Evolutionary conservation across 1,140 invertebrate species (phyloP).

Genomic region (Sipha flava): DNA sequence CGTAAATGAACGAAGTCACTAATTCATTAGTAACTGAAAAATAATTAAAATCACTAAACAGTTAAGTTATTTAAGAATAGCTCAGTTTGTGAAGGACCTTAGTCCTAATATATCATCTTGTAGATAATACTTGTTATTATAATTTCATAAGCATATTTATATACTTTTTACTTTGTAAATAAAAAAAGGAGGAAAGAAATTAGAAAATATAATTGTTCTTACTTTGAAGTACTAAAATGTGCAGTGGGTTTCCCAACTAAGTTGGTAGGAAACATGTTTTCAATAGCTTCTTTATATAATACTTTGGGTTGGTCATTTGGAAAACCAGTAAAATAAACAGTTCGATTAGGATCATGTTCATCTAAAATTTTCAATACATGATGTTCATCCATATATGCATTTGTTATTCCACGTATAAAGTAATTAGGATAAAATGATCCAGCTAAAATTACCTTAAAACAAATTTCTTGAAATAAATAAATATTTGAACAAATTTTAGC

Average conservation of each 20-base stretch:
- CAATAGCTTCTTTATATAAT: constrained; percentile 57
- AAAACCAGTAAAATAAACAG: constrained; percentile 65
- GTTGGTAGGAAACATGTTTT: constrained; percentile 45
- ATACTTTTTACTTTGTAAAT: too few relatives aligned
- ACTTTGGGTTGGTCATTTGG: constrained; percentile 60
- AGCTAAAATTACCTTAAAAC: constrained; percentile 56
- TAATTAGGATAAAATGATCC: constrained; percentile 90
- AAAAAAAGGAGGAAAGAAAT: too few relatives aligned
- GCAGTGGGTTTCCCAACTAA: constrained; percentile 42
- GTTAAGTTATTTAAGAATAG: too few relatives aligned
- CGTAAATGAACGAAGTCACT: too few relatives aligned
- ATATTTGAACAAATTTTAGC: neutral
- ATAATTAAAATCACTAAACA: too few relatives aligned
- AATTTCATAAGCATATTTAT: too few relatives aligned
- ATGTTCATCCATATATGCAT: constrained; percentile 50
- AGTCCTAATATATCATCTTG: too few relatives aligned
- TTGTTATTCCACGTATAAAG: constrained; percentile 52
- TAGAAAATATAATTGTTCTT: neutral
- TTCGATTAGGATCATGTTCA: constrained; percentile 63
- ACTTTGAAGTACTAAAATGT: constrained; percentile 49
- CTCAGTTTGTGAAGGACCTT: too few relatives aligned
- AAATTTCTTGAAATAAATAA: neutral
- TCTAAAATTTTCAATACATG: constrained; percentile 54
- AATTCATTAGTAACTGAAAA: too few relatives aligned
- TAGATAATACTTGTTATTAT: neutral